A percentile compares a stretch with the other conserved stretches of the same genome.
Conservation (phyloP, 2,888 invertebrate genomes). For the Lypha dubia region DNA sequence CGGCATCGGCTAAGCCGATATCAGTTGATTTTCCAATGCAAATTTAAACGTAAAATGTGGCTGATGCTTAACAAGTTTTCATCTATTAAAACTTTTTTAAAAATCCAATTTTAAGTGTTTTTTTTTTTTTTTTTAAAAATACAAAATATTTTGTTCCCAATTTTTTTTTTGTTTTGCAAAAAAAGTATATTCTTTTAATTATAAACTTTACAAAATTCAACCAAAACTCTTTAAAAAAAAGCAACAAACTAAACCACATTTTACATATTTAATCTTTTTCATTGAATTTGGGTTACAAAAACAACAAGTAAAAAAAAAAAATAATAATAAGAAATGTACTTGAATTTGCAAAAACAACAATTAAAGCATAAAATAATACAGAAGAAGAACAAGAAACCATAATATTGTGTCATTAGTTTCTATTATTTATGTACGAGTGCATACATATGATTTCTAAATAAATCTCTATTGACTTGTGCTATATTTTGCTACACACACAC, state of each 20-base stretch:
- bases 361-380: background rate
- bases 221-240: background rate
- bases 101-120: no score
- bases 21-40: no score
- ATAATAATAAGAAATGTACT: slow-evolving; percentile 9
- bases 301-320: no score
- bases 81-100: no score
- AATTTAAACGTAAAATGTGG: no score
- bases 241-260: background rate
- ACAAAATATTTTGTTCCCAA: no score
- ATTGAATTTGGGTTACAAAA: slow-evolving; percentile 49
- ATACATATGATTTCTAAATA: slow-evolving; percentile 59
- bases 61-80: no score
- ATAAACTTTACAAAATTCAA: background rate
- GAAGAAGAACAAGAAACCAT: slow-evolving; percentile 46
- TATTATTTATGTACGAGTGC: slow-evolving; percentile 61
- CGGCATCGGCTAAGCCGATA: no score
- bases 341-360: background rate
- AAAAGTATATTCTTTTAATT: no score
- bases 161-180: no score
- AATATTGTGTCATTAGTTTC: slow-evolving; percentile 65
- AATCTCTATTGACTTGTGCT: slow-evolving; percentile 64
- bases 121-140: no score
- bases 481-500: slow-evolving; percentile 14
- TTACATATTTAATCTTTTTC: slow-evolving; percentile 25